Percentiles rank a stretch among this genome's conserved stretches.
Evolutionary conservation across 2,113 vertebrate genomes (phyloP).

Genomic region (Phalacrocorax pelagicus): DNA sequence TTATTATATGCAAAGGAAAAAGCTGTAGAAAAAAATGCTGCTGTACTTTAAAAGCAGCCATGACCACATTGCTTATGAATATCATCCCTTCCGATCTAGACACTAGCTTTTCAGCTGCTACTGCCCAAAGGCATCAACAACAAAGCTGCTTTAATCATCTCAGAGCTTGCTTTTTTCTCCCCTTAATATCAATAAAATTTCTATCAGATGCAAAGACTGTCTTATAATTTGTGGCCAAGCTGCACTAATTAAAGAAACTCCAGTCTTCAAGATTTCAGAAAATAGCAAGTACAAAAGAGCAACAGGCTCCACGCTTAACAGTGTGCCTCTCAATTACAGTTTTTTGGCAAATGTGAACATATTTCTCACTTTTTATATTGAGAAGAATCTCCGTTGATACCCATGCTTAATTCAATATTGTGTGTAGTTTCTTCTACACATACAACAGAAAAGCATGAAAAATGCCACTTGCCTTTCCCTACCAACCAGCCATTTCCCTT

Average conservation of each 20-base stretch:
- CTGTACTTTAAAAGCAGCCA: not conserved
- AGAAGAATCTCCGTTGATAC: not conserved
- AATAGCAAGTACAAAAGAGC: not conserved
- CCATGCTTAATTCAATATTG: not conserved
- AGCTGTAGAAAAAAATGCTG: not conserved
- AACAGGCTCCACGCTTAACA: not conserved
- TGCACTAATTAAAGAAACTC: not conserved
- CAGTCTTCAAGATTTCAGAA: not conserved
- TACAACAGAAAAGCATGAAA: not conserved
- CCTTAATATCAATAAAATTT: not conserved
- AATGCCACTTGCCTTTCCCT: not conserved
- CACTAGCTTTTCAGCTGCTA: not conserved
- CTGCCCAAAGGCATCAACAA: conserved; percentile 21
- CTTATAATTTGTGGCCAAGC: not conserved
- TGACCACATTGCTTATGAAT: not conserved
- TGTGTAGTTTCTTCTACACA: not conserved
- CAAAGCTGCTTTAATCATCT: conserved; percentile 17
- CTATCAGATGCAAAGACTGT: not conserved
- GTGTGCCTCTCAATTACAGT: not conserved
- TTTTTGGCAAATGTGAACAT: not conserved
- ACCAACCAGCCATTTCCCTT: not conserved
- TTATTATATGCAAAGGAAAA: not conserved
- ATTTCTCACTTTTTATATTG: not conserved
- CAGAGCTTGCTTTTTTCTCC: not conserved
- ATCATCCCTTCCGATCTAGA: not conserved